phyloP scores from a whole-genome alignment of 2,888 invertebrate species.

The Cosmorhoe ocellata region DNA sequence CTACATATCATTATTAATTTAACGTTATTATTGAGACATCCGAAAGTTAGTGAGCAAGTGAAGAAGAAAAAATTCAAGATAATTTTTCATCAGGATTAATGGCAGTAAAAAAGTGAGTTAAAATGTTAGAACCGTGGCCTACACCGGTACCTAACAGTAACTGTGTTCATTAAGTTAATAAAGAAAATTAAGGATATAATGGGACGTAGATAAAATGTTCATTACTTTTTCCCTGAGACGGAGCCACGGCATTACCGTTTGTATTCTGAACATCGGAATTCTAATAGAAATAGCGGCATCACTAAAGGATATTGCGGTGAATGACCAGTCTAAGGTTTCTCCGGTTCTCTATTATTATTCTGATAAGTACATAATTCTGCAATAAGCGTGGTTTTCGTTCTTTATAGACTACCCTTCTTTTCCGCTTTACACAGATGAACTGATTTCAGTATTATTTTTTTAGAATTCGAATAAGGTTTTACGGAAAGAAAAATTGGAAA shows the following conservation, averaged over 20 bases:
- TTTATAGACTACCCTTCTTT: too few relatives aligned
- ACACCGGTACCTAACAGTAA: slow-evolving; percentile 21
- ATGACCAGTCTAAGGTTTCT: background rate
- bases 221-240: slow-evolving; percentile 20
- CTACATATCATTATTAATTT: too few relatives aligned
- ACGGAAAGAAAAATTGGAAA: too few relatives aligned
- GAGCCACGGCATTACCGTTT: background rate
- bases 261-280: slow-evolving; percentile 7
- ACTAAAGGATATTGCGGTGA: slow-evolving; percentile 2
- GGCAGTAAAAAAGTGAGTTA: slow-evolving; percentile 17
- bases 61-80: slow-evolving; percentile 1
- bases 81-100: slow-evolving; percentile 18
- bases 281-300: slow-evolving; percentile 16
- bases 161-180: slow-evolving; percentile 31
- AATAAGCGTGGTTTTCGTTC: too few relatives aligned
- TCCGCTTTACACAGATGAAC: too few relatives aligned
- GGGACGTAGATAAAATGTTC: slow-evolving; percentile 29
- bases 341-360: too few relatives aligned
- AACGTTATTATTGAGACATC: too few relatives aligned
- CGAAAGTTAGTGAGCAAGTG: background rate
- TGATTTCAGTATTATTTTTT: too few relatives aligned
- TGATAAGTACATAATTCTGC: too few relatives aligned
- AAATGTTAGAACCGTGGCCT: slow-evolving; percentile 16
- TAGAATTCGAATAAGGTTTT: too few relatives aligned
- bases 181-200: slow-evolving; percentile 27